These are phyloP conservation scores for Pseudococcus longispinus DNA, from an alignment of 2,888 invertebrate genomes.

Conservation along the genomic window DNA sequence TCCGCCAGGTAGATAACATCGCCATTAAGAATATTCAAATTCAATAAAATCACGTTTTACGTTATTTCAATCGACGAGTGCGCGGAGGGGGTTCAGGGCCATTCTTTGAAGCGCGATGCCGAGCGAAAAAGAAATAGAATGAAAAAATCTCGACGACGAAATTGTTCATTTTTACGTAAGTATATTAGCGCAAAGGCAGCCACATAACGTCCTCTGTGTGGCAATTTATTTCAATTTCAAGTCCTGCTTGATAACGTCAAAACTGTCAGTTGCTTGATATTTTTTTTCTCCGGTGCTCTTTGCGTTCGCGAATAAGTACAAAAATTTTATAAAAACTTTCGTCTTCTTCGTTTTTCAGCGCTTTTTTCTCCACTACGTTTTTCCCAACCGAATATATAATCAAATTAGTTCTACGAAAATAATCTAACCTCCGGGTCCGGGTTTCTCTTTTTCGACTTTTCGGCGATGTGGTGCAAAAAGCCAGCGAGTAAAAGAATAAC, in stretches of 20 bases:
- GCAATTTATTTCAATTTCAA: constrained; percentile 36
- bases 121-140: neutral
- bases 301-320: neutral
- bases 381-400: neutral
- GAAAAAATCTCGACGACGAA: neutral
- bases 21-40: constrained; percentile 28
- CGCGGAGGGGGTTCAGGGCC: too few species aligned
- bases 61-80: neutral
- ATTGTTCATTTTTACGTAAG: neutral
- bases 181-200: neutral
- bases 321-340: neutral
- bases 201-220: neutral
- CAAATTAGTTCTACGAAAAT: constrained; percentile 20
- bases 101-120: neutral
- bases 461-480: neutral
- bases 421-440: neutral
- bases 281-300: neutral
- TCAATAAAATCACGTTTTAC: constrained; percentile 29
- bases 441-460: neutral
- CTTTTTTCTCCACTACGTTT: neutral
- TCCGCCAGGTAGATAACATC: neutral
- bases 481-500: neutral
- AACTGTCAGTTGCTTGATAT: constrained; percentile 2
- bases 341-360: neutral
- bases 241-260: constrained; percentile 32